A percentile compares a stretch with the other conserved stretches of the same genome.
These are phyloP conservation scores for Leptinotarsa juncta DNA, from an alignment of 2,888 invertebrate species.

Conservation along the genomic window DNA sequence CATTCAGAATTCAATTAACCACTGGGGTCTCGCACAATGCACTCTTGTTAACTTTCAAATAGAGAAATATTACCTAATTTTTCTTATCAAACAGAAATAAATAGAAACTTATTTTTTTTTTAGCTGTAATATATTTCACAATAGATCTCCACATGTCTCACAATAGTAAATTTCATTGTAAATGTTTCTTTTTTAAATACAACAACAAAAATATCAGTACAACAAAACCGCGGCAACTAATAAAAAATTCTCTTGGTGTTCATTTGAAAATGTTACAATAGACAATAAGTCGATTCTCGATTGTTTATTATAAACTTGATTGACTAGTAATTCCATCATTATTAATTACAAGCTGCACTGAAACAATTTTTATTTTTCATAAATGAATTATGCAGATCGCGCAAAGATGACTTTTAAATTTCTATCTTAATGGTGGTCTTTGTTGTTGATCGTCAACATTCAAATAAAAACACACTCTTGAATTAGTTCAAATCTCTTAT, in stretches of 20 bases:
- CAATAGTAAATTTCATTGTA: constrained; percentile 57
- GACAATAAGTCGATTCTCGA: constrained; percentile 42
- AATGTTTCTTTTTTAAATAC: constrained; percentile 52
- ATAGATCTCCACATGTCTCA: constrained; percentile 58
- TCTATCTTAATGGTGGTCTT: not conserved
- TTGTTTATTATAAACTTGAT: constrained; percentile 42
- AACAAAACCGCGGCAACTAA: constrained; percentile 58
- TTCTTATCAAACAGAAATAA: not conserved
- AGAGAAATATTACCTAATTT: too few relatives aligned
- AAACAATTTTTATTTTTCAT: constrained; percentile 1
- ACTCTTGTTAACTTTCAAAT: too few relatives aligned
- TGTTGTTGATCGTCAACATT: not conserved
- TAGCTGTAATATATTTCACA: constrained; percentile 52
- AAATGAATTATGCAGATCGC: constrained; percentile 3
- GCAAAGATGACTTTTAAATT: not conserved
- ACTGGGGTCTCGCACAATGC: too few relatives aligned
- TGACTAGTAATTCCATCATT: constrained; percentile 45
- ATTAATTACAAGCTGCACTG: constrained; percentile 31
- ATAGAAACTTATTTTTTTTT: constrained; percentile 10
- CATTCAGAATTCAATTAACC: too few relatives aligned
- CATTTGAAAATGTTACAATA: constrained; percentile 32
- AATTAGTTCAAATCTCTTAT: not conserved
- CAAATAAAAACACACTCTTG: not conserved
- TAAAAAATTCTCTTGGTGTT: constrained; percentile 53
- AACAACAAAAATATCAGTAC: constrained; percentile 57